Evolutionary conservation across 2,888 invertebrate species (phyloP), one percentile per base, ranked within the genome.

Genomic region (Pristionchus exspectatus): DNA sequence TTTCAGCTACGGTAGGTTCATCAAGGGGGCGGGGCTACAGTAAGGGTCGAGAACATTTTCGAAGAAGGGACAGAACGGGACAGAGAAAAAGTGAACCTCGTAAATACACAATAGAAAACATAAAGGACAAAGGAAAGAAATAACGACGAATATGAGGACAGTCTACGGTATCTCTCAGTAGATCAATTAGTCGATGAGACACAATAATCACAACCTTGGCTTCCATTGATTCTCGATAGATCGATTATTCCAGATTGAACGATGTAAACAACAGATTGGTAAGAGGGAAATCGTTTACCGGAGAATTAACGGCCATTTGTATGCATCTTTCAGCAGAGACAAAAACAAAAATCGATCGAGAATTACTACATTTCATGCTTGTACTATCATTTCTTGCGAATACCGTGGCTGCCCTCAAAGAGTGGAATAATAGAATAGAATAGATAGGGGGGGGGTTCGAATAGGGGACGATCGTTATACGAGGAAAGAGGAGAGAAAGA

Each of bases 1-100:
- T 21, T 44, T 77, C 77, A 77, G 27, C 81, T 81, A 81, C 81
- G 44, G 44, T 54, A 16, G 81, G 50, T 54, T 81, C 81, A 81
- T 81, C 81, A 81, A 10, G 38, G 7, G n/a, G 50, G 81, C 7
- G 27, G 30, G 81, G 14, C 69, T 33, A 33, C 44, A 77, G 16
- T 7, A 18, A 24, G 50, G 50, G 50, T 50, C 81, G 81, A 81
- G 81, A 81, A 81, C 81, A 81, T 81, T 54, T 50, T 54, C 50
- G 74, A 74, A 74, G 18, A 33, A 30, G 74, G 74, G 81, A 81
- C 50, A 81, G 27, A 81, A 81, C 81, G 81, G 81, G 81, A 81
- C 38, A 72, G 72, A 81, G 38, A 81, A 38, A 77, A 54, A 50
- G 81, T 81, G 81, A 81, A 81, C 81, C 81, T 81, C 81, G 81